Conservation (phyloP, 2,797 vertebrate species). For the Pangasius sanitwongsei region DNA sequence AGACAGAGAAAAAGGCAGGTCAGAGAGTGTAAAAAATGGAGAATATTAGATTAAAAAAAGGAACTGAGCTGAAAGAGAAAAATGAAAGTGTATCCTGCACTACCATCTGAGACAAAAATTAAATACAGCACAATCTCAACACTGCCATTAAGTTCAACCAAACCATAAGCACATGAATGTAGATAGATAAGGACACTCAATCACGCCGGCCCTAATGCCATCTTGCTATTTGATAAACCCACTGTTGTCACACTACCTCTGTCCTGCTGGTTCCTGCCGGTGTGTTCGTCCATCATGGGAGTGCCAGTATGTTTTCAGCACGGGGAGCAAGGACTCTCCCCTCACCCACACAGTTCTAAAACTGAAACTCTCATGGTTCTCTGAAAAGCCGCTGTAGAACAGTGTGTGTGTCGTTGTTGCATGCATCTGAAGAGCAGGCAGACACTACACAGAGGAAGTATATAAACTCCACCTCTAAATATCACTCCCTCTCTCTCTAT, state of each 20-base stretch:
- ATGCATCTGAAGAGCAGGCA: slow-evolving; percentile 22
- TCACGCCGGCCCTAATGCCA: background rate
- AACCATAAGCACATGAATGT: background rate
- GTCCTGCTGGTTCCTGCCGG: slow-evolving; percentile 42
- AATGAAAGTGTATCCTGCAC: background rate
- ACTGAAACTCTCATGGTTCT: slow-evolving; percentile 28
- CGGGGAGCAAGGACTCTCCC: background rate
- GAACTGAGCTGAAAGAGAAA: background rate
- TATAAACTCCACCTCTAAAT: slow-evolving; percentile 57
- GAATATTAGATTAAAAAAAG: background rate
- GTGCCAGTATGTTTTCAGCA: slow-evolving; percentile 19
- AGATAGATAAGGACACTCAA: background rate
- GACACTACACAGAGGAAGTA: slow-evolving; percentile 47
- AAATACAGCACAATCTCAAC: background rate
- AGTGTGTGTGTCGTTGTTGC: slow-evolving; percentile 34
- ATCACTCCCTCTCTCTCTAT: slow-evolving; percentile 14
- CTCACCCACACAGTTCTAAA: slow-evolving; percentile 13
- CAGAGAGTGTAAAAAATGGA: background rate
- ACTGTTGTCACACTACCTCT: slow-evolving; percentile 51
- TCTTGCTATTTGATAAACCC: background rate
- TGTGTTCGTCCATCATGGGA: slow-evolving; percentile 52
- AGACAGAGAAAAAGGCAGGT: background rate
- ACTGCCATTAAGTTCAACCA: background rate
- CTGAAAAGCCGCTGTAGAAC: background rate
- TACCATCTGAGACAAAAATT: background rate